A percentile compares a stretch with the other conserved stretches of the same genome.
Conservation (phyloP, 1,140 invertebrate genomes). For the Arctopsyche grandis region DNA sequence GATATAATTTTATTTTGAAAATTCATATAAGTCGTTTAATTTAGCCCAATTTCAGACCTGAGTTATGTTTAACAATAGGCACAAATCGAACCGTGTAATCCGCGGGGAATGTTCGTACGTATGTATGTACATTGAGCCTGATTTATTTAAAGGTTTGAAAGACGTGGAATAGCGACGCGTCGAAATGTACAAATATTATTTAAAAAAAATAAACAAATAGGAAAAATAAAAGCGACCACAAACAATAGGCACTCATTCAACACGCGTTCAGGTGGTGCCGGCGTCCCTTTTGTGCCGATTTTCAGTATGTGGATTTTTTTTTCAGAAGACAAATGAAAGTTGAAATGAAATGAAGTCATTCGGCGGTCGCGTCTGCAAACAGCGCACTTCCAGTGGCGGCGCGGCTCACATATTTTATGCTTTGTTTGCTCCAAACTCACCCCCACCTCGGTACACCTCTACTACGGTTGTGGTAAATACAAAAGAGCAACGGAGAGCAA, state of each 20-base stretch:
- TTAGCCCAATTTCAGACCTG: too few relatives aligned
- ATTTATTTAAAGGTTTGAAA: too few relatives aligned
- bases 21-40: too few relatives aligned
- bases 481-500: slow-evolving; percentile 40
- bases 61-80: too few relatives aligned
- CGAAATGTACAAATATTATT: neutral
- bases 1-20: too few relatives aligned
- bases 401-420: slow-evolving; percentile 37
- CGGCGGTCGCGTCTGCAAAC: slow-evolving; percentile 37
- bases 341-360: slow-evolving; percentile 41
- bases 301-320: neutral
- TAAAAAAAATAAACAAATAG: neutral
- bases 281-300: slow-evolving; percentile 9
- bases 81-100: too few relatives aligned
- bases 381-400: neutral
- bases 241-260: neutral
- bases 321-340: slow-evolving; percentile 39
- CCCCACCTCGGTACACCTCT: neutral
- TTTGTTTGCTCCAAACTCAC: slow-evolving; percentile 21
- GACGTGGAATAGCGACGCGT: too few relatives aligned
- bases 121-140: too few relatives aligned
- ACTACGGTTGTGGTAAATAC: slow-evolving; percentile 24
- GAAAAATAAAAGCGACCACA: neutral
- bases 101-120: too few relatives aligned
- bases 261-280: neutral